Percentiles rank a stretch among this genome's conserved stretches.
phyloP scores from a whole-genome alignment of 2,113 vertebrate species.

The Empidonax traillii region DNA sequence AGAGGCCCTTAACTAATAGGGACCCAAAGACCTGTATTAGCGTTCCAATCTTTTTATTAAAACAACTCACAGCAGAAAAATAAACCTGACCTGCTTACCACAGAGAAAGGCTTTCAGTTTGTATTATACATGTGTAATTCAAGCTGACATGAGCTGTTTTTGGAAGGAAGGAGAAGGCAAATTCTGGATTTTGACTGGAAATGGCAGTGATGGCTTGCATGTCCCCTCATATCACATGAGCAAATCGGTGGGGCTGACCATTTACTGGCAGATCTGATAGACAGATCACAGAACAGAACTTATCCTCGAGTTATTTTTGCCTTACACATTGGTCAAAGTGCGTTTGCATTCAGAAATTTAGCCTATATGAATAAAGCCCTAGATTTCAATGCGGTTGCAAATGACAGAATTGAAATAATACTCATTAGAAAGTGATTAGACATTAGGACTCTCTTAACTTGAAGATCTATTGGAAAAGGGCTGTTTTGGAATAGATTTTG shows the following conservation, averaged over 20 bases:
- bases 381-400: not conserved
- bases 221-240: not conserved
- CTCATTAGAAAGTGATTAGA: not conserved
- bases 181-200: conserved; percentile 13
- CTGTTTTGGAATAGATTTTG: not conserved
- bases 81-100: conserved; percentile 23
- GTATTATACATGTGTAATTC: conserved; percentile 24
- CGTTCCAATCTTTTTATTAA: conserved; percentile 30
- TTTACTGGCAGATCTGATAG: not conserved
- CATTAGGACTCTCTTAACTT: not conserved
- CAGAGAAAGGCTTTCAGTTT: not conserved
- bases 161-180: not conserved
- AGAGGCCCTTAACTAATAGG: conserved; percentile 6
- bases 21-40: conserved; percentile 27
- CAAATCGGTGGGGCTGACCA: not conserved
- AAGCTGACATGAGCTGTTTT: conserved; percentile 29
- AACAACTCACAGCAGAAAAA: conserved; percentile 30
- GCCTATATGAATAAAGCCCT: not conserved
- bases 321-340: not conserved
- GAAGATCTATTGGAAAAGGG: not conserved
- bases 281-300: not conserved
- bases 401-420: not conserved
- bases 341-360: not conserved
- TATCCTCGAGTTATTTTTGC: not conserved
- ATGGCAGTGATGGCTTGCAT: not conserved